These are phyloP conservation scores for Apogon talboti DNA, from an alignment of 2,797 vertebrate genomes.

Conservation along the genomic window DNA sequence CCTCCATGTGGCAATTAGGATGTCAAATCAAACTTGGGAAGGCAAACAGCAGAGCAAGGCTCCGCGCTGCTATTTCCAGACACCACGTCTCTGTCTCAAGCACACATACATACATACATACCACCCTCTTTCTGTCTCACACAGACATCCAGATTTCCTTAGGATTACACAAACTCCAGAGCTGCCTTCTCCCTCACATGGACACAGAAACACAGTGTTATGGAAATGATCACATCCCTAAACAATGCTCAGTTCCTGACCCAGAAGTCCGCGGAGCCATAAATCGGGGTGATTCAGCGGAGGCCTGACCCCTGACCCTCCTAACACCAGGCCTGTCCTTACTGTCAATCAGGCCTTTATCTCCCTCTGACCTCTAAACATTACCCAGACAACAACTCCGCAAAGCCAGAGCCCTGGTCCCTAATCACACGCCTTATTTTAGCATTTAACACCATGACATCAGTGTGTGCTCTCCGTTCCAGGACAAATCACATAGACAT, in stretches of 20 bases:
- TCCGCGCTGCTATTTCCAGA: conserved; percentile 79
- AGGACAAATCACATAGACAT: conserved; percentile 33
- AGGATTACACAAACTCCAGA: conserved; percentile 58
- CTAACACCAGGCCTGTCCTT: conserved; percentile 75
- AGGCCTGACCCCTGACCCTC: conserved; percentile 72
- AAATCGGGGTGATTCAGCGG: conserved; percentile 67
- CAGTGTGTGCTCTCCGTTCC: conserved; percentile 39
- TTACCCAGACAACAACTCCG: conserved; percentile 65
- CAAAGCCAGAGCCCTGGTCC: conserved; percentile 49
- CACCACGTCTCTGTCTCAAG: conserved; percentile 65
- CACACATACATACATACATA: conserved; percentile 37
- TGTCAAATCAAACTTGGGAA: conserved; percentile 85
- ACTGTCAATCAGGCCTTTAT: conserved; percentile 79
- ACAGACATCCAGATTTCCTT: conserved; percentile 48
- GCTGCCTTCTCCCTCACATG: conserved; percentile 42
- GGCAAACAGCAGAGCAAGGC: conserved; percentile 77
- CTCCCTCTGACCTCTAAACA: conserved; percentile 71
- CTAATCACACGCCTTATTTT: conserved; percentile 58
- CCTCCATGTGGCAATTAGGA: conserved; percentile 85
- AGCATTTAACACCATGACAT: conserved; percentile 65
- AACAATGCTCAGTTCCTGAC: conserved; percentile 78
- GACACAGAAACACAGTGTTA: conserved; percentile 66
- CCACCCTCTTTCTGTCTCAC: conserved; percentile 30
- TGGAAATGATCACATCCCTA: conserved; percentile 78
- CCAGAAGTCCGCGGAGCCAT: conserved; percentile 64